phyloP scores from a whole-genome alignment of 2,888 invertebrate species.

The Venustoraphidia nigricollis region DNA sequence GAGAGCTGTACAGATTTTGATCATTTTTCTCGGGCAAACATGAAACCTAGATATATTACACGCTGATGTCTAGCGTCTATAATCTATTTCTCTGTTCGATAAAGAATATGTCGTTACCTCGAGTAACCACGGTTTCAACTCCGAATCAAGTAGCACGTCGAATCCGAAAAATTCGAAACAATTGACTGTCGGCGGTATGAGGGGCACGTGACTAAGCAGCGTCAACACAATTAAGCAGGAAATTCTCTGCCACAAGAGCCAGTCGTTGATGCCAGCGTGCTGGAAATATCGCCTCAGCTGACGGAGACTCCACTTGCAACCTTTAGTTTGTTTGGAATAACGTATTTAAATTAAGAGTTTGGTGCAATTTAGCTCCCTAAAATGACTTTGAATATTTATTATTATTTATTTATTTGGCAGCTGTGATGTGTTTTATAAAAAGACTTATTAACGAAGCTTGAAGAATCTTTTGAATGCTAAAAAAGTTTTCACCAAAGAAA shows the following conservation, averaged over 20 bases:
- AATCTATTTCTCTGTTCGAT: slow-evolving; percentile 6
- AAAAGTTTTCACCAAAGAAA: too few species aligned
- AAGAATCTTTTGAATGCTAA: too few species aligned
- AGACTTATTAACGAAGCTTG: not conserved
- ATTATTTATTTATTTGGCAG: too few species aligned
- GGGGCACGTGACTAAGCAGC: slow-evolving; percentile 55
- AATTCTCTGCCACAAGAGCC: slow-evolving; percentile 67
- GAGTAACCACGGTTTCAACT: slow-evolving; percentile 73
- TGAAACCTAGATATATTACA: slow-evolving; percentile 1
- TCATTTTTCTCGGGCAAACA: too few species aligned
- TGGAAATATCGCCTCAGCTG: slow-evolving; percentile 62
- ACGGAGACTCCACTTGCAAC: slow-evolving; percentile 74
- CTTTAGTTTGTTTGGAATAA: slow-evolving; percentile 28
- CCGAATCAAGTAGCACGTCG: slow-evolving; percentile 72
- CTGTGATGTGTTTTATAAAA: not conserved
- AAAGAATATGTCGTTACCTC: slow-evolving; percentile 43
- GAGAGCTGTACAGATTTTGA: too few species aligned
- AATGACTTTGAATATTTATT: too few species aligned
- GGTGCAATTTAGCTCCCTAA: too few species aligned
- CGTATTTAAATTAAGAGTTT: too few species aligned
- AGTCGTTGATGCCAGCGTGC: slow-evolving; percentile 55
- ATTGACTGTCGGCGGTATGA: slow-evolving; percentile 54
- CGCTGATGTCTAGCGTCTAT: slow-evolving; percentile 1
- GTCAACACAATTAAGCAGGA: slow-evolving; percentile 61
- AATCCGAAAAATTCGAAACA: slow-evolving; percentile 87